phyloP scores from a whole-genome alignment of 2,797 vertebrate genomes.

The Lepilemur septentrionalis region DNA sequence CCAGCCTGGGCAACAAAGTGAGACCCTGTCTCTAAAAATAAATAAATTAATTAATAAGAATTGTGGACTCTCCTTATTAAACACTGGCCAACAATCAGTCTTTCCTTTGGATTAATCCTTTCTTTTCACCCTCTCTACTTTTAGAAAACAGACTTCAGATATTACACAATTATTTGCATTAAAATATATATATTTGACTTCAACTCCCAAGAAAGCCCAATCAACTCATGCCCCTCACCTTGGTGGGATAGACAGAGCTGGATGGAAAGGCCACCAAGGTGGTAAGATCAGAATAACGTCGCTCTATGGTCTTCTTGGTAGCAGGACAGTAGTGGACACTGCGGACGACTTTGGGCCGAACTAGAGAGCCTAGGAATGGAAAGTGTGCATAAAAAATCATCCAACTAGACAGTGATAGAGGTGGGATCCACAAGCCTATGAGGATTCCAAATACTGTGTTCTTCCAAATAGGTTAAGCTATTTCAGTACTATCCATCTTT shows the following conservation, averaged over 20 bases:
- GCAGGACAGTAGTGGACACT: constrained; percentile 98
- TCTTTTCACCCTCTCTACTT: neutral
- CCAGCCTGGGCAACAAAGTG: neutral
- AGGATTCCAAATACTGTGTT: neutral
- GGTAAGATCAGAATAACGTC: constrained; percentile 96
- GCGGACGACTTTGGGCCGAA: constrained; percentile 96
- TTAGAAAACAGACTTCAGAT: neutral
- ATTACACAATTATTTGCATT: neutral
- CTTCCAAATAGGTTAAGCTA: neutral
- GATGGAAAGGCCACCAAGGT: constrained; percentile 96
- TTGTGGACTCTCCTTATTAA: neutral
- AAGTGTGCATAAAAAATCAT: neutral
- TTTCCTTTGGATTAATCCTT: neutral
- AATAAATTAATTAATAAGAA: neutral
- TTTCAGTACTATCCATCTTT: neutral
- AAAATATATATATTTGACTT: constrained; percentile 6
- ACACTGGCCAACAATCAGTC: neutral
- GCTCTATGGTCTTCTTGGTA: constrained; percentile 97
- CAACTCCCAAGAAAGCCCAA: neutral
- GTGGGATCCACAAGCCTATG: neutral
- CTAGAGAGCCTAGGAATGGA: constrained; percentile 90
- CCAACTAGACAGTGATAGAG: neutral
- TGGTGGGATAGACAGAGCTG: constrained; percentile 94
- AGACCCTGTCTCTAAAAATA: neutral
- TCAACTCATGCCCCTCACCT: constrained; percentile 84